Base-by-base conservation (phyloP, 1,140 invertebrate genomes). In the Papilio machaon region DNA sequence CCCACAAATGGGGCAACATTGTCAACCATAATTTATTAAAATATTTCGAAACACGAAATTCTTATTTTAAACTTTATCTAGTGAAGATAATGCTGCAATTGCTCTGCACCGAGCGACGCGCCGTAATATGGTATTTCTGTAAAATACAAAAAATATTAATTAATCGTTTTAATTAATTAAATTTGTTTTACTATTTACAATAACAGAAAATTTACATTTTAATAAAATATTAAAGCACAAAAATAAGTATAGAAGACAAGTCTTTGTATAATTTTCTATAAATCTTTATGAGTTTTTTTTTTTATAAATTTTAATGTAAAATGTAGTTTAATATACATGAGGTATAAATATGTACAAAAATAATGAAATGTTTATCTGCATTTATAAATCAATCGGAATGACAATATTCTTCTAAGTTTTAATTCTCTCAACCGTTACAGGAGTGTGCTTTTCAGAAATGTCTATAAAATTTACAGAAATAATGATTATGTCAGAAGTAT, bases 81-180 rank as follows among this genome's bases (percentile, higher is more conserved):
- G n/a, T 80, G 80, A 80, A 85, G 84, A 79, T 91, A 90, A 80
- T 91, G 87, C 78, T 91, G 90, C 70, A 92, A 81, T 30, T 91
- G 87, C 79, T 90, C 91, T 52, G 83, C 84, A 73, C 85, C 85
- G 60, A 91, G 81, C 70, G 90, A 85, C 4, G 85, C 58, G 38
- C 80, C 80, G 80, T 86, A 86, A 23, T 75, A 30, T 76, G 85
- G 81, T 58, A 81, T 78, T 54, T 86, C 85, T 86, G 84, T 46
- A 85, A 86, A 80, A 47, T 13, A 80, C 43, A 49, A 84, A 81
- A 81, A 49, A 80, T 70, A 79, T 47, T 11, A 43, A 81, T 73
- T 43, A 60, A 30, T 23, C 6, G 6, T 64, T 17, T 79, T 73
- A 76, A 43, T 70, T 76, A 81, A 19, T 38, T 38, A 35, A 70